phyloP scores from a whole-genome alignment of 2,797 vertebrate species.

The Argentina silus region DNA sequence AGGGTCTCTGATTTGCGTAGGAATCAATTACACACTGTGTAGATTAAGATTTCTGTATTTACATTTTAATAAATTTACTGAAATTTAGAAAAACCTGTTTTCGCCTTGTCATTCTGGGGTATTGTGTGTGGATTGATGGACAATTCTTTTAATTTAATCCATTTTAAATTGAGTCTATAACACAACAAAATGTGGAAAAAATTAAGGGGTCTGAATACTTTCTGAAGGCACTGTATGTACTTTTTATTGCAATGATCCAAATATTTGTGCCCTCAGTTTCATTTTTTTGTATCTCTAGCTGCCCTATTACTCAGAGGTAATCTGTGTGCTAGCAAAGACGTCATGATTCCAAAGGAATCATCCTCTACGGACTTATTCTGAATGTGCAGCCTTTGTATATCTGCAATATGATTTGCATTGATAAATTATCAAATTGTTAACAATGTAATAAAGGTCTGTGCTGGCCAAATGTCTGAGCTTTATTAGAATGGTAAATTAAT shows the following conservation, averaged over 20 bases:
- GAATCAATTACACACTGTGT: too few relatives aligned
- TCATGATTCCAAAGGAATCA: constrained; percentile 55
- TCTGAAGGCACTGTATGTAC: too few relatives aligned
- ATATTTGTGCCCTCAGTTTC: not conserved
- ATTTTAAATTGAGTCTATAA: too few relatives aligned
- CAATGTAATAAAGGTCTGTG: not conserved
- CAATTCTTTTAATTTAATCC: too few relatives aligned
- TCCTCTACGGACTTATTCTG: not conserved
- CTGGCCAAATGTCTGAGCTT: not conserved
- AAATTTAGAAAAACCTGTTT: too few relatives aligned
- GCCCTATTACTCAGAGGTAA: constrained; percentile 21
- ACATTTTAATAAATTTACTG: too few relatives aligned
- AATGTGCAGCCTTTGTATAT: constrained; percentile 20
- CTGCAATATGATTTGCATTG: constrained; percentile 13
- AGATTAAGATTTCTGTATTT: too few relatives aligned
- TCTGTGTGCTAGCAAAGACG: constrained; percentile 34
- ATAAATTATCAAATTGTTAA: constrained; percentile 5
- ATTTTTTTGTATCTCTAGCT: constrained; percentile 1
- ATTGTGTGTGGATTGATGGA: too few relatives aligned
- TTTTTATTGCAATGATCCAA: constrained; percentile 16
- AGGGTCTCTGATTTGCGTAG: too few relatives aligned
- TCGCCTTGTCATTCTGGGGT: too few relatives aligned
- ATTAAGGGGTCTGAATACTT: too few relatives aligned
- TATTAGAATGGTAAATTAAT: not conserved
- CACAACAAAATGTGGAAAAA: too few relatives aligned